Conservation (phyloP, 2,888 invertebrate genomes). For the Idaea aversata region DNA sequence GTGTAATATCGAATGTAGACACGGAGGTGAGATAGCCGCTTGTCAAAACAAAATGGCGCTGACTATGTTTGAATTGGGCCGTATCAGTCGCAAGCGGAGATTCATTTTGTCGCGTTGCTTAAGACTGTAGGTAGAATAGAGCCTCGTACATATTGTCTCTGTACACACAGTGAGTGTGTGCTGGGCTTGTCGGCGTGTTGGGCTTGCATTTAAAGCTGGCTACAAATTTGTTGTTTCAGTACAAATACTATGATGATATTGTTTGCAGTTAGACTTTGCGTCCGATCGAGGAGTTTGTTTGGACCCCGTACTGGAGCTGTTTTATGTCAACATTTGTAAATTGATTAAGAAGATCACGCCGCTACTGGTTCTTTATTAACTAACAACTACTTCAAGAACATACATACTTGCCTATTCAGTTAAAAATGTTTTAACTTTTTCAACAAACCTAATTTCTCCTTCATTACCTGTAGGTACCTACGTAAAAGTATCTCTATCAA, state of each 20-base stretch:
- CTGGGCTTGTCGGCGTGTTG: constrained; percentile 71
- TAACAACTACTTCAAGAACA: constrained; percentile 11
- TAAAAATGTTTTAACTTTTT: background rate
- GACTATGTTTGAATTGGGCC: constrained; percentile 79
- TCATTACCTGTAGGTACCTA: too few species aligned
- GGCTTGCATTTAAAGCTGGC: constrained; percentile 78
- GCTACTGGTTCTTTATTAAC: constrained; percentile 35
- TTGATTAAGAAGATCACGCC: constrained; percentile 60
- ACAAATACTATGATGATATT: constrained; percentile 79
- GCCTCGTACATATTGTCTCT: constrained; percentile 77
- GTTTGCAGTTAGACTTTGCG: constrained; percentile 76
- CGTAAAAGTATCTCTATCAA: background rate
- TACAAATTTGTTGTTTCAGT: constrained; percentile 79
- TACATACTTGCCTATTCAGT: background rate
- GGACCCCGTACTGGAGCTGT: constrained; percentile 51
- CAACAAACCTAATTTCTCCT: background rate
- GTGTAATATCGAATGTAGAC: constrained; percentile 47
- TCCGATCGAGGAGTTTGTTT: constrained; percentile 75
- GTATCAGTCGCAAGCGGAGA: constrained; percentile 79
- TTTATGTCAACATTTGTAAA: constrained; percentile 65
- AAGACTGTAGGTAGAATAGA: constrained; percentile 63
- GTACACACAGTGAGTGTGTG: constrained; percentile 77
- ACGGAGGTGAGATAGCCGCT: constrained; percentile 64
- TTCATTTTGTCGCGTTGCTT: constrained; percentile 80
- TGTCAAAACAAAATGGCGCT: constrained; percentile 80